These are phyloP conservation scores for Camponotus vicinus DNA, from an alignment of 1,140 invertebrate species.

Conservation along the genomic window DNA sequence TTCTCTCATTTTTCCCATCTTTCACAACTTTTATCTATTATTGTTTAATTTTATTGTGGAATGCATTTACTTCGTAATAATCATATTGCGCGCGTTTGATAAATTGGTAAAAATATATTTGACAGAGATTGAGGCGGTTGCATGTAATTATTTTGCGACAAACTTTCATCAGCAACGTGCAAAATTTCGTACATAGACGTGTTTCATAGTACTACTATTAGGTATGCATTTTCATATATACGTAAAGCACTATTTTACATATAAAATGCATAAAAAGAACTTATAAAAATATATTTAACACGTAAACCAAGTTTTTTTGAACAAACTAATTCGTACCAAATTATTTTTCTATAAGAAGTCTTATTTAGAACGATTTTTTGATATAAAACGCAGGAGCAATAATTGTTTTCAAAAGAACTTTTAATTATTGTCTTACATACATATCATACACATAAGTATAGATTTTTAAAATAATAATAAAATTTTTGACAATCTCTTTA, in stretches of 20 bases:
- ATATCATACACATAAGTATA: too few species aligned
- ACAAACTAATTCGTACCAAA: too few species aligned
- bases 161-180: slow-evolving; percentile 35
- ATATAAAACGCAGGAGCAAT: neutral
- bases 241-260: neutral
- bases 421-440: too few species aligned
- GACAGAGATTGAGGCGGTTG: slow-evolving; percentile 31
- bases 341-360: too few species aligned
- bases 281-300: too few species aligned
- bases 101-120: slow-evolving; percentile 40
- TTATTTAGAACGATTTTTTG: too few species aligned
- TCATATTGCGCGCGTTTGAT: neutral
- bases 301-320: neutral
- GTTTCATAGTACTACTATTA: slow-evolving; percentile 5
- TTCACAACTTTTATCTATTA: slow-evolving; percentile 9
- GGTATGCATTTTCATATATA: neutral
- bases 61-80: neutral
- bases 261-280: neutral
- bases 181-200: slow-evolving; percentile 33
- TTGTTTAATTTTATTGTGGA: slow-evolving; percentile 11
- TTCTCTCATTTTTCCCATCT: neutral
- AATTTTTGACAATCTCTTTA: too few species aligned
- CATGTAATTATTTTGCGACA: slow-evolving; percentile 41
- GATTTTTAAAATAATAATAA: too few species aligned
- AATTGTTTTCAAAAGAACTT: too few species aligned